Conservation (phyloP, 1,140 invertebrate genomes). For the Apis dorsata region DNA sequence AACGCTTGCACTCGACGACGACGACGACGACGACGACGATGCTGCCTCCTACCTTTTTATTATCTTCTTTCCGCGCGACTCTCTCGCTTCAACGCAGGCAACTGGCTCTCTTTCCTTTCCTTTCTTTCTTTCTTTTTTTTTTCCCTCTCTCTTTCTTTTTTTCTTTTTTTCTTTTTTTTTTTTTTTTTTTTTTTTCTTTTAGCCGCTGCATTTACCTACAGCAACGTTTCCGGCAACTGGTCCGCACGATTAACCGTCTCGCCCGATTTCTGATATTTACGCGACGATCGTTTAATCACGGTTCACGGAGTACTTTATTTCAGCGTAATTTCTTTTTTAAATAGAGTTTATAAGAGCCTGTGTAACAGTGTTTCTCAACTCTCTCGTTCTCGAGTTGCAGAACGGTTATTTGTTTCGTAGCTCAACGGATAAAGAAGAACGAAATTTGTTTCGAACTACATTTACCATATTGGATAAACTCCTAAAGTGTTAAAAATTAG, state of each 20-base stretch:
- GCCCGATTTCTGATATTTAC: background rate
- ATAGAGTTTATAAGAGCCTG: no score
- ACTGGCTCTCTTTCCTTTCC: background rate
- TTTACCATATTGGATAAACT: background rate
- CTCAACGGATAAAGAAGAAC: no score
- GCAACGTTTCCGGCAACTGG: background rate
- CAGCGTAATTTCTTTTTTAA: background rate
- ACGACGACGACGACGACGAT: no score
- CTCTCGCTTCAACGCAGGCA: constrained; percentile 21
- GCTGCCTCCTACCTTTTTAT: constrained; percentile 17
- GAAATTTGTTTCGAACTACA: no score
- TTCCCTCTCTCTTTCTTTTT: no score
- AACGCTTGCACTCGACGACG: constrained; percentile 17
- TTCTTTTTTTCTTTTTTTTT: no score
- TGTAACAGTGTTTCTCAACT: no score
- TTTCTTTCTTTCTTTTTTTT: background rate
- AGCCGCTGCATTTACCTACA: constrained; percentile 32
- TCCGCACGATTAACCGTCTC: constrained; percentile 2
- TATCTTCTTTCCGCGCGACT: constrained; percentile 8
- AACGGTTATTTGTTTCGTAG: no score
- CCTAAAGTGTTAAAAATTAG: no score
- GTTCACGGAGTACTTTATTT: background rate
- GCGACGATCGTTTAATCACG: background rate
- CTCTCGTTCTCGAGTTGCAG: no score
- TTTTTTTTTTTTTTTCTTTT: background rate